phyloP scores from a whole-genome alignment of 2,888 invertebrate species.

The Frankliniella fusca region DNA sequence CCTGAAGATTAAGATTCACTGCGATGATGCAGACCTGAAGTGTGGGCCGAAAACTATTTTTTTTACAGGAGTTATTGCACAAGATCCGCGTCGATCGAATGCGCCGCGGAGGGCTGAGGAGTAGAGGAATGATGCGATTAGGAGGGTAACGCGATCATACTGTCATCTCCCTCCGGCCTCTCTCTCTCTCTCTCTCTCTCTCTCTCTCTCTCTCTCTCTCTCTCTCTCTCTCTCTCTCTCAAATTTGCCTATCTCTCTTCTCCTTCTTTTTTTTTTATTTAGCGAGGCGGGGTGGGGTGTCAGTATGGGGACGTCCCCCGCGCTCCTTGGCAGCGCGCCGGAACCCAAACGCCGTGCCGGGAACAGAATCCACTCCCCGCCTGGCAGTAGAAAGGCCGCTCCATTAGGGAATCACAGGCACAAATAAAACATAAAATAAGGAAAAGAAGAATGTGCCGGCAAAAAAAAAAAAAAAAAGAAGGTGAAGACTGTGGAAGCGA shows the following conservation, averaged over 20 bases:
- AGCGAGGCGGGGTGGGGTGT: too few relatives aligned
- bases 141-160: too few relatives aligned
- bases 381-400: not conserved
- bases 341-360: too few relatives aligned
- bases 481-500: not conserved
- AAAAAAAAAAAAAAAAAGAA: not conserved
- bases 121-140: too few relatives aligned
- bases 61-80: too few relatives aligned
- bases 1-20: too few relatives aligned
- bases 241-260: not conserved
- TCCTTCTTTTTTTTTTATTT: too few relatives aligned
- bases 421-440: not conserved
- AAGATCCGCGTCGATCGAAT: too few relatives aligned
- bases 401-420: not conserved
- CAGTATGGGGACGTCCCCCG: not conserved
- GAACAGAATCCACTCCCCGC: not conserved
- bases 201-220: conserved; percentile 10
- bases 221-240: not conserved
- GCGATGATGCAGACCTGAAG: too few relatives aligned
- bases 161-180: not conserved
- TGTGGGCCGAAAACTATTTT: too few relatives aligned
- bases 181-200: not conserved
- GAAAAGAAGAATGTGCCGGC: not conserved
- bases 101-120: too few relatives aligned
- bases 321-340: not conserved